Evolutionary conservation across 2,797 vertebrate species (phyloP), one percentile per base, ranked within the genome.

Genomic region (Linurgus olivaceus): DNA sequence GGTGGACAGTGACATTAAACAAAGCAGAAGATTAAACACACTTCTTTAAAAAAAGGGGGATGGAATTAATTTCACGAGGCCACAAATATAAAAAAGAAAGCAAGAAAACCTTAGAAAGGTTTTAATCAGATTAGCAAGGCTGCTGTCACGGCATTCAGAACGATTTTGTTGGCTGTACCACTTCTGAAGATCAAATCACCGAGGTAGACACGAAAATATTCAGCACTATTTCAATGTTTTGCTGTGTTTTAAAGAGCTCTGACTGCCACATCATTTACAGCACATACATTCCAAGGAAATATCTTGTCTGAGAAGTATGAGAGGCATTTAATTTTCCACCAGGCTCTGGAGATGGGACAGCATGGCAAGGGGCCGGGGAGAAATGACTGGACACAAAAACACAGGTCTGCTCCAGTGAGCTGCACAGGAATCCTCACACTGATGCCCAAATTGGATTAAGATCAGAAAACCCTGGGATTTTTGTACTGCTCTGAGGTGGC

Each of bases 381-480:
- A 75, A 88, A 47, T 8, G 76, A 78, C 0, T 17, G 44, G 28
- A 87, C 58, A 85, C 52, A 58, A 84, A 61, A 62, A 13, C 38
- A 54, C 3, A 78, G 35, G 26, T 62, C 66, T 63, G 45, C 40
- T 75, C 33, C 51, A 37, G 23, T 18, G 54, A 81, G 67, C 37
- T 84, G 47, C 86, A 91, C 37, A 90, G 70, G 63, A 91, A 89
- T 84, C 40, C 67, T 90, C 50, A 66, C 70, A 37, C 45, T 50
- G 54, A 81, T 67, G 80, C 86, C 72, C 88, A 48, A 81, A 84
- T 20, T 86, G 93, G 91, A 87, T 55, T 50, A 78, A 55, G 66
- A 83, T 72, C 87, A 94, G 70, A 78, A 96, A 86, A 77, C 37
- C 26, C 66, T 55, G 62, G 37, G 82, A 71, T 93, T 91, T 80